Conservation (phyloP, 1,140 invertebrate species). For the Oedothorax gibbosus region DNA sequence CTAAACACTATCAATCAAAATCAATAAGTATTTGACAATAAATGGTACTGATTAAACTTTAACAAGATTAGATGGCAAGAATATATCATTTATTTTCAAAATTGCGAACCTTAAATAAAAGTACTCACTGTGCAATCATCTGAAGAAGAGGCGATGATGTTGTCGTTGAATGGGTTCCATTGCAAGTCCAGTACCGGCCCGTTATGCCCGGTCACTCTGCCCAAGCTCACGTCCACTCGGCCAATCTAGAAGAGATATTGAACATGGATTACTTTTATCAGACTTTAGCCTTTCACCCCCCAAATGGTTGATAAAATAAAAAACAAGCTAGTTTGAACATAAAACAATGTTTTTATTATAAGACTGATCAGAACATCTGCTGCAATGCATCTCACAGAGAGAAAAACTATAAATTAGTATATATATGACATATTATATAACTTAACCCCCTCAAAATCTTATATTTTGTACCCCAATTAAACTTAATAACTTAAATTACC, state of each 20-base stretch:
- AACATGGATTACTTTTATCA: no score
- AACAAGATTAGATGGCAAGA: not conserved
- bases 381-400: no score
- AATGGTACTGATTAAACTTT: not conserved
- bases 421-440: no score
- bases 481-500: no score
- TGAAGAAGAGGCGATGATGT: constrained; percentile 92
- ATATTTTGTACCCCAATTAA: no score
- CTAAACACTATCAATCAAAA: not conserved
- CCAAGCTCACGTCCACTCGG: constrained; percentile 73
- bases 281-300: no score
- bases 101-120: not conserved
- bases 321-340: no score
- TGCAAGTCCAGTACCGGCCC: constrained; percentile 87
- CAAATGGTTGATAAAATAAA: no score
- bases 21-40: not conserved
- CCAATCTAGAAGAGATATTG: constrained; percentile 62
- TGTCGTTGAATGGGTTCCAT: constrained; percentile 94
- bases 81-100: not conserved
- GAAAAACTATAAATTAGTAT: no score
- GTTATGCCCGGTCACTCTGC: constrained; percentile 83
- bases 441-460: no score
- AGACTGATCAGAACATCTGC: no score
- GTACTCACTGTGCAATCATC: constrained; percentile 88
- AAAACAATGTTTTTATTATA: no score